Conservation (phyloP, 2,113 vertebrate species). For the Grus americana region DNA sequence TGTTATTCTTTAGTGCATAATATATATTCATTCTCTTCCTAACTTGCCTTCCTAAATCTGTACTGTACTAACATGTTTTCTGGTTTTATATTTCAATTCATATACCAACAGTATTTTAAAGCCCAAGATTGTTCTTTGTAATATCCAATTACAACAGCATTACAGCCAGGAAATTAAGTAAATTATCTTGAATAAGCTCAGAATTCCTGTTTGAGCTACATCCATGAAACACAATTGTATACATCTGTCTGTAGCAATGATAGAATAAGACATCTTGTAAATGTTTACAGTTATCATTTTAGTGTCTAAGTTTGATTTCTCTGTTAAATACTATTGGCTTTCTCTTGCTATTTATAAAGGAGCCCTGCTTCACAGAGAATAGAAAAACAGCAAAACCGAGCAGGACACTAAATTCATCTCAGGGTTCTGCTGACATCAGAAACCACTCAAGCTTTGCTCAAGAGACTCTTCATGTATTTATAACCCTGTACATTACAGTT, state of each 20-base stretch:
- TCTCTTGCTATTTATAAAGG: background rate
- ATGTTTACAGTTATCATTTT: background rate
- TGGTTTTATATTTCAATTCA: background rate
- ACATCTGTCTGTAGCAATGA: background rate
- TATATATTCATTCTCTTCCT: background rate
- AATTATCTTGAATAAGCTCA: background rate
- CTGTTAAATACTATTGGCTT: background rate
- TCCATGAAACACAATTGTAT: background rate
- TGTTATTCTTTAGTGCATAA: background rate
- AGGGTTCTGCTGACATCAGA: conserved; percentile 12
- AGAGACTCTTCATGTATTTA: conserved; percentile 31
- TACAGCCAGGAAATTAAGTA: background rate
- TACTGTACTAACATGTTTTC: background rate
- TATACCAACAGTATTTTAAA: background rate
- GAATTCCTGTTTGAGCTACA: background rate
- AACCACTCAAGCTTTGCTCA: background rate
- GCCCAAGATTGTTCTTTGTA: background rate
- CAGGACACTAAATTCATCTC: background rate
- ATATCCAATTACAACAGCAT: background rate
- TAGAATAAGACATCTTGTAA: background rate
- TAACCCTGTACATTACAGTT: background rate
- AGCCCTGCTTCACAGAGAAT: background rate
- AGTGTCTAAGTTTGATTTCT: background rate
- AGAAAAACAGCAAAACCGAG: background rate
- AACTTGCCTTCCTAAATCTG: background rate